phyloP scores from a whole-genome alignment of 1,140 invertebrate genomes.

The Aphelinus certus region DNA sequence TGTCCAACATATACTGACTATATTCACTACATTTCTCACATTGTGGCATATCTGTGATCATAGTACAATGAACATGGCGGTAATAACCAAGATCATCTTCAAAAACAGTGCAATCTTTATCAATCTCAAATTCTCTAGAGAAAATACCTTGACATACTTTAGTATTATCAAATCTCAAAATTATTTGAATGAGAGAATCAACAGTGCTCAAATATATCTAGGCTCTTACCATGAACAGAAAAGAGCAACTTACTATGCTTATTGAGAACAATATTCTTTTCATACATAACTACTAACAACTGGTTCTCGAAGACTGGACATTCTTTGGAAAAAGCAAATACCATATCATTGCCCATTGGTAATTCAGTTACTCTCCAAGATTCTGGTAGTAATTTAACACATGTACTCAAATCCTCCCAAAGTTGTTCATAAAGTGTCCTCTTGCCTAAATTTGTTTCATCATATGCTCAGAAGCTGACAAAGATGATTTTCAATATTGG shows the following conservation, averaged over 20 bases:
- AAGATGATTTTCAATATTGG: conserved; percentile 10
- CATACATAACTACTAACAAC: conserved; percentile 28
- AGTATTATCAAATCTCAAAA: conserved; percentile 20
- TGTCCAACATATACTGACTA: conserved; percentile 32
- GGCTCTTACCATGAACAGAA: conserved; percentile 30
- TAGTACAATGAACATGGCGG: conserved; percentile 30
- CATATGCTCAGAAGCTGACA: conserved; percentile 23
- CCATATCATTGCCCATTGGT: conserved; percentile 10
- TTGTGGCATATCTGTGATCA: conserved; percentile 27
- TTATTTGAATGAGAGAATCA: conserved; percentile 13
- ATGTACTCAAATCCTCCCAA: conserved; percentile 17
- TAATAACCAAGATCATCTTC: conserved; percentile 36
- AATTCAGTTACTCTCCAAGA: conserved; percentile 31
- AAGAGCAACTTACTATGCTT: conserved; percentile 21
- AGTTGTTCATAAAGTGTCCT: conserved; percentile 21
- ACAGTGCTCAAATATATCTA: conserved; percentile 15
- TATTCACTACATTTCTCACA: conserved; percentile 34
- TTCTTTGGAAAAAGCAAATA: conserved; percentile 38
- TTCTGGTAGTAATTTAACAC: conserved; percentile 23
- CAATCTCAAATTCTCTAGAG: conserved; percentile 32
- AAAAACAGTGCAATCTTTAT: conserved; percentile 27
- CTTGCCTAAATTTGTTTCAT: conserved; percentile 1
- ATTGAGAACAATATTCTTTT: conserved; percentile 38
- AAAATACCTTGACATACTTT: conserved; percentile 35
- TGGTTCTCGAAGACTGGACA: conserved; percentile 30